Conservation (phyloP, 2,113 vertebrate species). For the Nothocercus nigrocapillus region DNA sequence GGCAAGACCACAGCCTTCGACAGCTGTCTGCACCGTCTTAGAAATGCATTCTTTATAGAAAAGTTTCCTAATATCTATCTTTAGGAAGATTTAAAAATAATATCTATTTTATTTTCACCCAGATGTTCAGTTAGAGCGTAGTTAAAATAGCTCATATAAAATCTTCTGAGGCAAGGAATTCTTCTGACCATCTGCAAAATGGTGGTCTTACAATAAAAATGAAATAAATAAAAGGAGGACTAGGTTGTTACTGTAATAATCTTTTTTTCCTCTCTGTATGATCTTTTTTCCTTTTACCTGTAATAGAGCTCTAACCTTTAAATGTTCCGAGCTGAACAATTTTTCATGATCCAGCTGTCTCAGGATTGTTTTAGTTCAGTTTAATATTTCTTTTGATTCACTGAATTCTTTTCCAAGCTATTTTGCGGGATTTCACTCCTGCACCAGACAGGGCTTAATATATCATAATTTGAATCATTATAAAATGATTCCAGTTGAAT, state of each 20-base stretch:
- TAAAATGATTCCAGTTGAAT: slow-evolving; percentile 7
- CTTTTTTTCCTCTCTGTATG: slow-evolving; percentile 47
- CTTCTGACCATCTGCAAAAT: slow-evolving; percentile 81
- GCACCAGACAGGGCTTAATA: slow-evolving; percentile 47
- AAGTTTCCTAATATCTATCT: not conserved
- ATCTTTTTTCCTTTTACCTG: slow-evolving; percentile 61
- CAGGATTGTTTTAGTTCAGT: slow-evolving; percentile 73
- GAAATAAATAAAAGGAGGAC: slow-evolving; percentile 71
- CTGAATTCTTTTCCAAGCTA: slow-evolving; percentile 52
- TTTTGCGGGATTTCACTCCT: slow-evolving; percentile 63
- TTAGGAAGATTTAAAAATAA: not conserved
- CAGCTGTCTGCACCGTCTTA: not conserved
- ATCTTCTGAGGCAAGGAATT: slow-evolving; percentile 71
- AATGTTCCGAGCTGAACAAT: slow-evolving; percentile 84
- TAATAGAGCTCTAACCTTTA: slow-evolving; percentile 93
- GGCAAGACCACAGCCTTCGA: not conserved
- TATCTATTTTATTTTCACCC: slow-evolving; percentile 43
- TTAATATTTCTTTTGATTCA: slow-evolving; percentile 75
- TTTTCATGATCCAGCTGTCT: slow-evolving; percentile 87
- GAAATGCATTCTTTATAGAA: not conserved
- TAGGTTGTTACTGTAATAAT: slow-evolving; percentile 69
- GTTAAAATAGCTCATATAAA: slow-evolving; percentile 69
- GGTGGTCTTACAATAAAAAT: slow-evolving; percentile 66
- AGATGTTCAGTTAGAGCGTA: slow-evolving; percentile 60
- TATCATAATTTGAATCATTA: slow-evolving; percentile 29